Evolutionary conservation across 1,140 invertebrate genomes (phyloP), one percentile per base, ranked within the genome.

Genomic region (Oryctes rhinoceros): DNA sequence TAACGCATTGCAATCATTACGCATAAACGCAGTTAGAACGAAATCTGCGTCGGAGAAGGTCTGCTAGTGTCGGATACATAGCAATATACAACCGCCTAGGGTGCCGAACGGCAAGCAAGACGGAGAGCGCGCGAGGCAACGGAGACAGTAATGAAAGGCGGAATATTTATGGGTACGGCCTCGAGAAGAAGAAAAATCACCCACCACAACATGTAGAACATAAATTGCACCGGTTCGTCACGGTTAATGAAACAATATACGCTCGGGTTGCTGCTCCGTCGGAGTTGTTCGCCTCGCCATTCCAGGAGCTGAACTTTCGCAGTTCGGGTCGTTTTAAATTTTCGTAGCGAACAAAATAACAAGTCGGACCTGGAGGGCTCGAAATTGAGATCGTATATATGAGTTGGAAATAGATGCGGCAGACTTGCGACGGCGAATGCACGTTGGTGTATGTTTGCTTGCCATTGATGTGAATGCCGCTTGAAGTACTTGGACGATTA

Each of bases 201-300:
- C 78, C 78, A 67, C 35, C 62, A 79, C 62, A 79, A 79, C 78
- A 79, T 71, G 65, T 71, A 71, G 65, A 71, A 67, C 78, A 79
- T 79, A 79, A 79, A 79, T 79, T 79, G 59, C 62, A n/a, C 59
- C 24, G 37, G 78, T 62, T 44, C 78, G 78, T 79, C 78, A 62
- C 78, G 78, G 53, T 59, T 79, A 79, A 79, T 79, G 78, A 79
- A 79, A 79, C 78, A 79, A 39, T 79, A 79, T 79, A 79, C 78
- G 59, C 78, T 79, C 24, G 20, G 59, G 78, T 79, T 79, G 49
- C 53, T 78, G 77, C 78, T 67, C 75, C 65, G 39, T 59, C 15
- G 65, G 13, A 24, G 65, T 71, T 76, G 75, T 37, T 18, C 75
- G n/a, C 39, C 75, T 47, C 15, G 3, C 75, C 35, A 0, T n/a